Percentiles rank a stretch among this genome's conserved stretches.
These are phyloP conservation scores for Aplodontia rufa DNA, from an alignment of 2,113 vertebrate genomes.

Conservation along the genomic window DNA sequence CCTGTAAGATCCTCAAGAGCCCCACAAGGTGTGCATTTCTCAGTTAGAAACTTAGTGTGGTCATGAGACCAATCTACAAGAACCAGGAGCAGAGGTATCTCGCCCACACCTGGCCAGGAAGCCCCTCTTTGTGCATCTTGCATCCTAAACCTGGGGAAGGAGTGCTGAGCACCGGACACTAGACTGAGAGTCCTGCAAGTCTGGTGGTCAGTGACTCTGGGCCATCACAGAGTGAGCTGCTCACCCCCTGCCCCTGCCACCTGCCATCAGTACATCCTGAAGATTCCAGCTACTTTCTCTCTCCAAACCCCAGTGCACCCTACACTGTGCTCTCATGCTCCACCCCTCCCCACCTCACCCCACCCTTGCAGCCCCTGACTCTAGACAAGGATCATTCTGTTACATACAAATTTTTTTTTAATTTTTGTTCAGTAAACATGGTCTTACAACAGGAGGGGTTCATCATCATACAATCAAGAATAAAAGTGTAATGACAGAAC, in stretches of 20 bases:
- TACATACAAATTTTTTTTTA: too few species aligned
- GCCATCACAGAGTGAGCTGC: background rate
- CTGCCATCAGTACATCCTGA: too few species aligned
- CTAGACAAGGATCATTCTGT: rapidly evolving
- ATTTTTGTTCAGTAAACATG: too few species aligned
- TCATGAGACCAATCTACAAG: background rate
- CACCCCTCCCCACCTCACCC: background rate
- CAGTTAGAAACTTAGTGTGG: background rate
- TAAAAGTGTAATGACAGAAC: too few species aligned
- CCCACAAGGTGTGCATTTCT: background rate
- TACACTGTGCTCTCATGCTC: background rate
- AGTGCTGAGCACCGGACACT: too few species aligned
- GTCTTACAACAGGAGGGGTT: too few species aligned
- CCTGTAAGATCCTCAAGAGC: background rate
- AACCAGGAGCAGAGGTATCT: rapidly evolving
- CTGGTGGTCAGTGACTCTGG: background rate
- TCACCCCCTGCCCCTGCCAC: background rate
- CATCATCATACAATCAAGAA: too few species aligned
- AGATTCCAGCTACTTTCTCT: background rate
- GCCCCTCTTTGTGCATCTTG: rapidly evolving
- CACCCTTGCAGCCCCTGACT: rapidly evolving
- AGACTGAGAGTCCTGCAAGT: too few species aligned
- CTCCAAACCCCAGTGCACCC: background rate
- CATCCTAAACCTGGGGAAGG: background rate
- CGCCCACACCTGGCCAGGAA: background rate